A percentile compares a stretch with the other conserved stretches of the same genome.
Evolutionary conservation across 2,113 vertebrate species (phyloP).

Genomic region (Ciconia maguari): DNA sequence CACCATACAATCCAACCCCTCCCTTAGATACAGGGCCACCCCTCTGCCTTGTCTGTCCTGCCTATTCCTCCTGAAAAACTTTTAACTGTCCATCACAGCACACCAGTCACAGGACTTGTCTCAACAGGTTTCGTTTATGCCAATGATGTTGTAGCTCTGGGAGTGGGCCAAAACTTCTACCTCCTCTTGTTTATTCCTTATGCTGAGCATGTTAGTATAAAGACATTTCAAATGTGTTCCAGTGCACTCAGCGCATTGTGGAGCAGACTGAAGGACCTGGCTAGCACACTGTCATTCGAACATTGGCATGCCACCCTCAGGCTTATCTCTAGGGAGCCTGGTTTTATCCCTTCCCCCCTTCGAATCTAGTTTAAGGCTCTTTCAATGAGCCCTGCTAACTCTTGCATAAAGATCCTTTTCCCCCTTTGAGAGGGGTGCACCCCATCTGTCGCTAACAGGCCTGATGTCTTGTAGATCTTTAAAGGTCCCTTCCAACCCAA

Average conservation of each 20-base stretch:
- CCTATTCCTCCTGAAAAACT: background rate
- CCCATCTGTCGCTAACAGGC: fast-evolving
- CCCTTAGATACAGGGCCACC: fast-evolving
- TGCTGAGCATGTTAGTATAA: background rate
- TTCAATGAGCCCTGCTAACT: background rate
- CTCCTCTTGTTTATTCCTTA: background rate
- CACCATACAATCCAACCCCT: no score
- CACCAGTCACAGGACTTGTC: background rate
- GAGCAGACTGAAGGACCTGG: background rate
- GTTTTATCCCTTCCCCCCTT: background rate
- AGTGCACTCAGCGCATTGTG: background rate
- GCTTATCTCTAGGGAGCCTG: background rate
- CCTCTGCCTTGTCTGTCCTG: fast-evolving
- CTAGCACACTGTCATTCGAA: background rate
- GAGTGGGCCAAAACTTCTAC: background rate
- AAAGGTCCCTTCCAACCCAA: background rate
- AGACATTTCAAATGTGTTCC: background rate
- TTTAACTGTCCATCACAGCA: fast-evolving
- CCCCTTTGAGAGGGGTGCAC: background rate
- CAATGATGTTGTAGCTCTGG: background rate
- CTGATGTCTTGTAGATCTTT: background rate
- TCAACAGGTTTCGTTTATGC: background rate
- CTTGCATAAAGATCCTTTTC: background rate
- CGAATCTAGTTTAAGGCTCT: background rate
- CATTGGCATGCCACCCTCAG: no score